phyloP scores from a whole-genome alignment of 1,140 invertebrate genomes.

The Eupeodes corollae region DNA sequence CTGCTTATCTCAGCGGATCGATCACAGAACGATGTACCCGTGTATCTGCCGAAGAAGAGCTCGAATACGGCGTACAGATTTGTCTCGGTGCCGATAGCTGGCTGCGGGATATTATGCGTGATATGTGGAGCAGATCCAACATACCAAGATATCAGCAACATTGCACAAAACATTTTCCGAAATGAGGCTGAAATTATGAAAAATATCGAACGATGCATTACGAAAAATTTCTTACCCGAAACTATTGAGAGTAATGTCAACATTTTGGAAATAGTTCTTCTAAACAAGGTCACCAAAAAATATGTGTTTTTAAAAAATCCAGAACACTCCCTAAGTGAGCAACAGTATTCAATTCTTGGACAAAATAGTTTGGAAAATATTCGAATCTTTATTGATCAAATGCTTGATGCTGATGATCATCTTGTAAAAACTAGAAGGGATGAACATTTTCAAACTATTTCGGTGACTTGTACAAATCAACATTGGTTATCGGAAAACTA shows the following conservation, averaged over 20 bases:
- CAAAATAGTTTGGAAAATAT: slow-evolving; percentile 25
- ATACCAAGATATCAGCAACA: slow-evolving; percentile 19
- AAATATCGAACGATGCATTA: slow-evolving; percentile 22
- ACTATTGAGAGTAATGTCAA: slow-evolving; percentile 24
- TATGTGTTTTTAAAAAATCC: slow-evolving; percentile 24
- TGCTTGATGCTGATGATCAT: slow-evolving; percentile 17
- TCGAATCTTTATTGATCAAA: slow-evolving; percentile 28
- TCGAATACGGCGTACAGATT: slow-evolving; percentile 41
- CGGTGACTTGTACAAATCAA: slow-evolving; percentile 13
- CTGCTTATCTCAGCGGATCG: slow-evolving; percentile 47
- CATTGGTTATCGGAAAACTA: slow-evolving; percentile 31
- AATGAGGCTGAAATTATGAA: slow-evolving; percentile 18
- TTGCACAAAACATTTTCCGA: slow-evolving; percentile 21
- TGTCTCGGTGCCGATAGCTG: slow-evolving; percentile 24
- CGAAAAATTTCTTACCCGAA: slow-evolving; percentile 20
- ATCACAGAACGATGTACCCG: slow-evolving; percentile 56
- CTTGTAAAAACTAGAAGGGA: slow-evolving; percentile 5
- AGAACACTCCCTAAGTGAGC: slow-evolving; percentile 20
- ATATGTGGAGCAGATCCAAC: slow-evolving; percentile 26
- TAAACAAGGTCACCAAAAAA: slow-evolving; percentile 19
- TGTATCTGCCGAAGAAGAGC: slow-evolving; percentile 66
- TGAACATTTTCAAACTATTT: not conserved
- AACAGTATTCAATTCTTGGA: slow-evolving; percentile 24
- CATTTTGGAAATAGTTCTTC: slow-evolving; percentile 25
- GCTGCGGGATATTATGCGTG: slow-evolving; percentile 21